Base-by-base conservation (phyloP, 2,888 invertebrate genomes). In the Drosophila rellima region DNA sequence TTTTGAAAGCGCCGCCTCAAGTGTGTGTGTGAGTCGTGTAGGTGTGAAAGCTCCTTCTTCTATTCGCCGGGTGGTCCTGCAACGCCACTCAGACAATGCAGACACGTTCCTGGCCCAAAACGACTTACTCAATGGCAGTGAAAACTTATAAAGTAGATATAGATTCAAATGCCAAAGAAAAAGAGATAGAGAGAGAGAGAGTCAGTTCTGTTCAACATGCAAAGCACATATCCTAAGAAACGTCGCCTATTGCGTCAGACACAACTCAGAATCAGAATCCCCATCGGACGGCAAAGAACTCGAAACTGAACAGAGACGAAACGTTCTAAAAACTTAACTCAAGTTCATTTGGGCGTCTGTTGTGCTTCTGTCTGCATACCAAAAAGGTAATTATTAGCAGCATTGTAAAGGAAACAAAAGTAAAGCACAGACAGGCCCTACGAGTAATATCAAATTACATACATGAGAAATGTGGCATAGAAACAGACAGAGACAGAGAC, bases 311-410 rank as follows among this genome's bases (percentile, higher is more conserved):
- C 35, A n/a, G n/a, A 65, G 55, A 50, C 47, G 44, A 68, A 56
- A 52, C 54, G 50, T 72, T 76, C 72, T 63, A 47, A 47, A 57
- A 71, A 75, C 82, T 78, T 64, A 48, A 64, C 76, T 79, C 79
- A 77, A 74, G 74, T 80, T 80, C 82, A 69, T 44, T 80, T 78
- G 78, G 73, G 78, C 81, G 81, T 78, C 70, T 67, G 72, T 37
- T 73, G 78, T 60, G 87, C 84, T 87, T 82, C 83, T 88, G 88
- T 86, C 90, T 86, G 85, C 85, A 86, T 86, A 86, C 85, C 86
- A 86, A 86, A 82, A 75, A 86, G 90, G 88, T 88, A 89, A 86
- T 89, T 86, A 88, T 88, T 78, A 89, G 74, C 65, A 70, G 86
- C 85, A 89, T 78, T 82, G 77, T 72, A 74, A 71, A 57, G 76